Conservation (phyloP, 2,113 vertebrate species). For the Lichenostomus cassidix region DNA sequence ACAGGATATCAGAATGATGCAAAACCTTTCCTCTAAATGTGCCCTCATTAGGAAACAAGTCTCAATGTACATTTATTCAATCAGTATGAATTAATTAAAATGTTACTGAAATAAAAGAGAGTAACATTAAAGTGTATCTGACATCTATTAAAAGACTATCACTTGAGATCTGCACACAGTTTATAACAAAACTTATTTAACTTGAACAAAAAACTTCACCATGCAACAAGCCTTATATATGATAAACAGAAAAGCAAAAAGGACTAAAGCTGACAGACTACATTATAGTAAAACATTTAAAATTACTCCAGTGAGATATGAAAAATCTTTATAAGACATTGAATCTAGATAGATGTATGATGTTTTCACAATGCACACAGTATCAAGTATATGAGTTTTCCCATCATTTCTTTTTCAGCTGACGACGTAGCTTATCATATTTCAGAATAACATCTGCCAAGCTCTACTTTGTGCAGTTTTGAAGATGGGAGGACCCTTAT, state of each 20-base stretch:
- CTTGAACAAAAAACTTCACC: conserved; percentile 42
- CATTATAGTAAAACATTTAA: neutral
- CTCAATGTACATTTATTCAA: conserved; percentile 87
- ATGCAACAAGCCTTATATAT: neutral
- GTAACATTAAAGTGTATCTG: conserved; percentile 78
- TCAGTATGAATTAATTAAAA: conserved; percentile 90
- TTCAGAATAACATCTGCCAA: neutral
- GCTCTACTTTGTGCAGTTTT: neutral
- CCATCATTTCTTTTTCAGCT: neutral
- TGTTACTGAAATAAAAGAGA: conserved; percentile 82
- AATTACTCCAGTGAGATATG: neutral
- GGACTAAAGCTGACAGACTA: neutral
- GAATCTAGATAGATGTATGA: neutral
- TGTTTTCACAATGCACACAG: neutral
- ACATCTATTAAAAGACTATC: conserved; percentile 82
- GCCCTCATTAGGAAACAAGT: conserved; percentile 86
- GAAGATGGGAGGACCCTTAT: neutral
- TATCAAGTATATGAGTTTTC: neutral
- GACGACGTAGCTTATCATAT: neutral
- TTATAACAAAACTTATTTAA: conserved; percentile 71
- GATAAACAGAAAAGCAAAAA: neutral
- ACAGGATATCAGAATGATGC: conserved; percentile 88
- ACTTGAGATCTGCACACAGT: conserved; percentile 70
- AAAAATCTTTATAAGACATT: neutral
- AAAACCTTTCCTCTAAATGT: conserved; percentile 85